phyloP scores from a whole-genome alignment of 92 coral and sea anemone species.

The Porites rus region DNA sequence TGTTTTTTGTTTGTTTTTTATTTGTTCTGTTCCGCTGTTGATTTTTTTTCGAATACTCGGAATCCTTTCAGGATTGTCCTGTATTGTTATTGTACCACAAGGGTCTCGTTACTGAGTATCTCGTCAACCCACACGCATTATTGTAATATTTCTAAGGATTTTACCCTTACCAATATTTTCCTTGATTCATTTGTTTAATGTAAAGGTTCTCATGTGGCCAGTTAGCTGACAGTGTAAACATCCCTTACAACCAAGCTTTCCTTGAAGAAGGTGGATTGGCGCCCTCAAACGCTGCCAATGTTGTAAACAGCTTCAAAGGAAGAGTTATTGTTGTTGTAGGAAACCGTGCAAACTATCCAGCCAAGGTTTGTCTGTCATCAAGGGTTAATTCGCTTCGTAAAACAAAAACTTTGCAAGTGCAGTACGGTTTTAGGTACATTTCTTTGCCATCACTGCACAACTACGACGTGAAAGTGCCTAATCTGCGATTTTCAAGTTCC shows the following conservation, averaged over 20 bases:
- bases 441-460: no score
- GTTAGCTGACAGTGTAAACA: slow-evolving; percentile 85
- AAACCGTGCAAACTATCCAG: slow-evolving; percentile 84
- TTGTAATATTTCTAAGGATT: no score
- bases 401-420: neutral
- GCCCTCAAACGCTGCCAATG: slow-evolving; percentile 75
- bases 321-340: slow-evolving; percentile 88
- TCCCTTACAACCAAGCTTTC: slow-evolving; percentile 96
- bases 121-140: no score
- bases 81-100: no score
- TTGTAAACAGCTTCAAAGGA: slow-evolving; percentile 81
- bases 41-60: no score
- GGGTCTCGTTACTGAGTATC: no score
- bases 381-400: neutral
- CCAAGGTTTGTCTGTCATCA: slow-evolving; percentile 65
- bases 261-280: slow-evolving; percentile 92
- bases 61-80: no score
- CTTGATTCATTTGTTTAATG: slow-evolving; percentile 27
- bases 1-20: no score
- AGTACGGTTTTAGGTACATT: no score
- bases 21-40: no score
- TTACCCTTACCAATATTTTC: neutral
- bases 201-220: slow-evolving; percentile 88
- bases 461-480: no score
- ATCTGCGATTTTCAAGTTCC: no score